Conservation (phyloP, 2,888 invertebrate genomes). For the Drosophila emarginata region DNA sequence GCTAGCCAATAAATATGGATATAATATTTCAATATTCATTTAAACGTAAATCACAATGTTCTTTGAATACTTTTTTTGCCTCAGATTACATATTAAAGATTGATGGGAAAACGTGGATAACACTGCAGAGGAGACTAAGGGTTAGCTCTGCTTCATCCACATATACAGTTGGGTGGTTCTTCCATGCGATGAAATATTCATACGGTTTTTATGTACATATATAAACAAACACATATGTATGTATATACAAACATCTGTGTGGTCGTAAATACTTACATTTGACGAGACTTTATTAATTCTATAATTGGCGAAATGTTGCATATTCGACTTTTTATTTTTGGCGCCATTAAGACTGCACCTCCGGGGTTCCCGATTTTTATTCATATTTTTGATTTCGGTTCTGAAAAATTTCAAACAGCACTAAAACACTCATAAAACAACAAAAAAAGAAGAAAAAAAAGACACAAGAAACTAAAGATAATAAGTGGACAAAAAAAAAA, state of each 20-base stretch:
- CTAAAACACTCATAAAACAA: constrained; percentile 33
- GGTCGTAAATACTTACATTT: constrained; percentile 67
- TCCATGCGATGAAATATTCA: too few relatives aligned
- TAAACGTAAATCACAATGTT: constrained; percentile 61
- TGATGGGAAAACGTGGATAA: neutral
- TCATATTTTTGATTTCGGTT: constrained; percentile 51
- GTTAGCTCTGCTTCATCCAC: too few relatives aligned
- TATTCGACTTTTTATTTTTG: constrained; percentile 59
- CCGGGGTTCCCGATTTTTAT: constrained; percentile 46
- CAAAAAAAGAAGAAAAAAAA: neutral
- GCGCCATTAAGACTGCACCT: constrained; percentile 50
- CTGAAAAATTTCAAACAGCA: constrained; percentile 44
- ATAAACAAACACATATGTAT: too few relatives aligned
- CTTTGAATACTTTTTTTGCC: constrained; percentile 33
- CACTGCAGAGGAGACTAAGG: neutral
- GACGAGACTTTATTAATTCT: constrained; percentile 78
- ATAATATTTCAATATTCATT: constrained; percentile 75
- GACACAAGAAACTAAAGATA: neutral
- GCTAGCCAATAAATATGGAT: constrained; percentile 63
- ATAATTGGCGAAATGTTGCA: constrained; percentile 66
- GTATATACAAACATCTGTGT: neutral
- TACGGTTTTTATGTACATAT: too few relatives aligned
- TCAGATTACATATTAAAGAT: constrained; percentile 8
- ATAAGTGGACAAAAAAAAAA: neutral
- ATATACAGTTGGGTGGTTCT: too few relatives aligned